Evolutionary conservation across 2,888 invertebrate genomes (phyloP), one percentile per base, ranked within the genome.

Genomic region (Heliconius ethilla): DNA sequence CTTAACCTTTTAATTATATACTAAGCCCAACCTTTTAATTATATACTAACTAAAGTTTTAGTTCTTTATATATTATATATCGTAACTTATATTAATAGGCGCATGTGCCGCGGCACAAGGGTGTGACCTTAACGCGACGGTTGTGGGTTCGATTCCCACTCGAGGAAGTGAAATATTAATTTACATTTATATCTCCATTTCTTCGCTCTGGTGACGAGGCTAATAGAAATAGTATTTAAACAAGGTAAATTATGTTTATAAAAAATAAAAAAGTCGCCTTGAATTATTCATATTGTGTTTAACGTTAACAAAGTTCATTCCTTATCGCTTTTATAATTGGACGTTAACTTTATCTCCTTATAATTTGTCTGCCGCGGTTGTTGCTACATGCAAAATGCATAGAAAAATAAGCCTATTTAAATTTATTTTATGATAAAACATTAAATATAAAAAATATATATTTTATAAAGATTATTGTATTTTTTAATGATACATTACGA

Each of bases 291-390:
- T 37, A 10, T 37, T 37, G n/a, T 59, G 70, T 55, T 40, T 33
- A 72, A 70, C 55, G 11, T 70, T 51, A 27, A 33, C 72, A 37
- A 59, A 72, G 72, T 72, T 37, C 72, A 59, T 59, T 72, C 15
- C 25, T 59, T 72, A 72, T 72, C 55, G 29, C 72, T n/a, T 33
- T 72, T 59, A 37, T 72, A 72, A 72, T 72, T 72, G 55, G 33
- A 33, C n/a, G 55, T 37, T 33, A n/a, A 59, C 55, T 29, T 18
- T 70, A 70, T 45, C 5, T 33, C 67, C 18, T 69, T 69, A 69
- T 45, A 69, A 69, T 69, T 69, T 40, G 40, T 25, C n/a, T 25
- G 67, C 25, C 15, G 40, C 40, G 25, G 40, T 25, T 59, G 55
- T 59, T 59, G 55, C 29, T 13, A 9, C 18, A 27, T 22, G 15